Base-by-base conservation (phyloP, 2,797 vertebrate genomes). In the Xenentodon cancila region DNA sequence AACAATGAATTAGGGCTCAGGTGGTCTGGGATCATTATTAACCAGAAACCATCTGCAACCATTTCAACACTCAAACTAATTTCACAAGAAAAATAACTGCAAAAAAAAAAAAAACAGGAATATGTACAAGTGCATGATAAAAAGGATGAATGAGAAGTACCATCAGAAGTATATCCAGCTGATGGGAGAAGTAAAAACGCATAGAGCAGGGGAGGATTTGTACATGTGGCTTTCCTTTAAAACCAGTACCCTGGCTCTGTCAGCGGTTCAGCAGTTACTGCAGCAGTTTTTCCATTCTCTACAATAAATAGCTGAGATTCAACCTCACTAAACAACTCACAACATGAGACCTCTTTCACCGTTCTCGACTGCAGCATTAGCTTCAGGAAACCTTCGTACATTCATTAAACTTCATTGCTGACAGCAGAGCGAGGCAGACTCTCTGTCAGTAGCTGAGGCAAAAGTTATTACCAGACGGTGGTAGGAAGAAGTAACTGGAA, bases 111-210 rank as follows among this genome's bases (percentile, higher is more conserved):
- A 58, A 73, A 77, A 56, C 15, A 45, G 20, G 16, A 47, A 73
- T 84, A 87, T 91, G 40, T 87, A 90, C 89, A 90, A 84, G 77
- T 81, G 65, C 58, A 73, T 59, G 52, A 72, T 52, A 61, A 62
- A 79, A 63, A 51, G 44, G 4, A 58, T 30, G 64, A 43, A 40
- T 43, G 44, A 49, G 51, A 50, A 67, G 15, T 69, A 71, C 75
- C 73, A 79, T 65, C 67, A 82, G 64, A 64, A 83, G 61, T 51
- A 37, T 51, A 74, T 65, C 70, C 70, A 80, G 22, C 22, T 52
- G 51, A 71, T 20, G 49, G 42, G 56, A 79, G 62, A 71, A 45
- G 58, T 56, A 63, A 68, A n/a, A 63, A 82, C 75, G 79, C 42
- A 12, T 76, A 82, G 80, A 59, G 11, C 49, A 34, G 61, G 62